Percentiles rank a stretch among this genome's conserved stretches.
phyloP scores from a whole-genome alignment of 2,113 vertebrate species.

The Ptyas mucosa region DNA sequence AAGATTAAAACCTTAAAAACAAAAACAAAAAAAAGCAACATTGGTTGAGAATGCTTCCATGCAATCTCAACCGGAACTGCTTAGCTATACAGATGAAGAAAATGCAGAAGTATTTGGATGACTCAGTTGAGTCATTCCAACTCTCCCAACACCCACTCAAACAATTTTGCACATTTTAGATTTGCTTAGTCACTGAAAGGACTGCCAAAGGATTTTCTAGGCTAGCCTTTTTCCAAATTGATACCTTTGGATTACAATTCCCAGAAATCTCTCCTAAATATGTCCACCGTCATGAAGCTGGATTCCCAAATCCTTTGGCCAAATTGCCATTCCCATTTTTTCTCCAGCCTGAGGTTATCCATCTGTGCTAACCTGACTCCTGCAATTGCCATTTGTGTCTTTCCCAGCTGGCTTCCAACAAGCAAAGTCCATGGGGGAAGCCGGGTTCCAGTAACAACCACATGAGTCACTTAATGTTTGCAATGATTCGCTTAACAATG shows the following conservation, averaged over 20 bases:
- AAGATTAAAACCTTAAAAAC: not conserved
- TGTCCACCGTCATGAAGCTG: not conserved
- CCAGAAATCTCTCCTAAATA: not conserved
- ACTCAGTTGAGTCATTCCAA: not conserved
- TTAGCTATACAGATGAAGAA: conserved; percentile 8
- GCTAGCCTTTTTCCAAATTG: not conserved
- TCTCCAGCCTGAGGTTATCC: not conserved
- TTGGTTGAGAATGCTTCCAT: not conserved
- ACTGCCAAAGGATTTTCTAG: not conserved
- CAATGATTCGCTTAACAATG: not conserved
- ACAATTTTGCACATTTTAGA: not conserved
- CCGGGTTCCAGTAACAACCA: not conserved
- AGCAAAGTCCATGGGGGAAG: not conserved
- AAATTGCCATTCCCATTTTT: not conserved
- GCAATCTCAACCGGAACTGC: not conserved
- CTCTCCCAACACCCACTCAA: not conserved
- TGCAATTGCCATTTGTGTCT: not conserved
- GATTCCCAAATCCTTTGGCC: not conserved
- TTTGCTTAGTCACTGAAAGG: not conserved
- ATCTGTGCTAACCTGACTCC: not conserved
- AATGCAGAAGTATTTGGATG: not conserved
- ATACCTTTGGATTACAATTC: not conserved
- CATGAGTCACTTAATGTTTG: not conserved
- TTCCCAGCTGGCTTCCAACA: not conserved
- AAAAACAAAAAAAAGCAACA: not conserved